Evolutionary conservation across 2,797 vertebrate species (phyloP).

Genomic region (Glyptemys insculpta): DNA sequence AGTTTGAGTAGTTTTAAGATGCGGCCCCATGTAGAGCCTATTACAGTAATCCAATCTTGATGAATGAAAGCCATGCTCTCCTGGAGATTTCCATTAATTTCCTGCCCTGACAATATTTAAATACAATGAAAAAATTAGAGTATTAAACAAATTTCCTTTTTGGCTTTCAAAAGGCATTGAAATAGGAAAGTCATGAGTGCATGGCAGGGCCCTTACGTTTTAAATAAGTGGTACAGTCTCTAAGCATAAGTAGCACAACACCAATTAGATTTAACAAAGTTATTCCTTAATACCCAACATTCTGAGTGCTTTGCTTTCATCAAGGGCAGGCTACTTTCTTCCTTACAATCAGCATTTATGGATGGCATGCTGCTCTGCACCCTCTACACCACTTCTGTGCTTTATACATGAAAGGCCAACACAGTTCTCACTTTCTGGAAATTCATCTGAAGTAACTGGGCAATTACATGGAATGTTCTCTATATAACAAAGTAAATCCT

Average conservation of each 20-base stretch:
- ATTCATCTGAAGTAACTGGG: constrained; percentile 64
- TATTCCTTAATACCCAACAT: constrained; percentile 2
- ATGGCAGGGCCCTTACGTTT: background rate
- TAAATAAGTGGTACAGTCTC: background rate
- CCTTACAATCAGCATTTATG: constrained; percentile 47
- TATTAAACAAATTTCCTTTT: constrained; percentile 56
- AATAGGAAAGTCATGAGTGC: constrained; percentile 45
- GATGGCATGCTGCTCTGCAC: background rate
- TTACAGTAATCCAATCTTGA: constrained; percentile 68
- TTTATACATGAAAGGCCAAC: constrained; percentile 37
- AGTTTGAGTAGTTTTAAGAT: constrained; percentile 58
- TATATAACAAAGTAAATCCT: constrained; percentile 63
- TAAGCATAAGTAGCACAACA: constrained; percentile 33
- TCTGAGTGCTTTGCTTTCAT: constrained; percentile 8
- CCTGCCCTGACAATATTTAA: constrained; percentile 52
- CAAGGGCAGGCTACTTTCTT: constrained; percentile 13
- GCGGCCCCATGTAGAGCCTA: constrained; percentile 38
- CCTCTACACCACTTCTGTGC: background rate
- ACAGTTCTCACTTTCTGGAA: constrained; percentile 61
- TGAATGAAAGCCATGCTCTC: constrained; percentile 51
- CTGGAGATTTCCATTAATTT: constrained; percentile 35
- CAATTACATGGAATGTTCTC: constrained; percentile 62
- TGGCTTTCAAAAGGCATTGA: constrained; percentile 38
- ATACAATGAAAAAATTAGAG: constrained; percentile 56
- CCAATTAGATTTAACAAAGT: constrained; percentile 25